Conservation (phyloP, 1,140 invertebrate species). For the Heliconius eleuchia region DNA sequence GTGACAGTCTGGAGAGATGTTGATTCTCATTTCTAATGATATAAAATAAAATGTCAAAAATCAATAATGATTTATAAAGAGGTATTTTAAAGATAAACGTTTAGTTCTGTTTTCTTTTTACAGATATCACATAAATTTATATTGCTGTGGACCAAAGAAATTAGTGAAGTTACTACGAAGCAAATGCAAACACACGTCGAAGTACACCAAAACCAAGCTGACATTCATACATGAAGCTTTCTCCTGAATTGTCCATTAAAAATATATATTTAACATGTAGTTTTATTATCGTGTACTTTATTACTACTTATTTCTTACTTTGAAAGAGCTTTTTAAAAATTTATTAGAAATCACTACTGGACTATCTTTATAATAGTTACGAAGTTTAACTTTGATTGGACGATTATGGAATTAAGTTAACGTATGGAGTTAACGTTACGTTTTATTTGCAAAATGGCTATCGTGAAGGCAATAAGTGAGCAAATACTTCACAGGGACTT, state of each 20-base stretch:
- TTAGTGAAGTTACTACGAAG: constrained; percentile 66
- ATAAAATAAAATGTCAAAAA: too few relatives aligned
- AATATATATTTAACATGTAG: not conserved
- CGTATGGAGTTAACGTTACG: not conserved
- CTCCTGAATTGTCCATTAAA: constrained; percentile 41
- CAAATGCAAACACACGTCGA: constrained; percentile 62
- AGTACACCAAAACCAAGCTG: constrained; percentile 62
- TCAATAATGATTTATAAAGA: too few relatives aligned
- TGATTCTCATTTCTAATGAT: too few relatives aligned
- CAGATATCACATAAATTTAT: constrained; percentile 65
- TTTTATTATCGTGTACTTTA: constrained; percentile 10
- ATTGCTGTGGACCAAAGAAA: constrained; percentile 76
- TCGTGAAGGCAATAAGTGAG: constrained; percentile 35
- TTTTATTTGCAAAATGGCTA: constrained; percentile 45
- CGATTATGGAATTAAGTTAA: not conserved
- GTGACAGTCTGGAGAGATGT: too few relatives aligned
- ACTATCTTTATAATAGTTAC: not conserved
- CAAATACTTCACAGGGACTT: constrained; percentile 42
- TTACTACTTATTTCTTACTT: not conserved
- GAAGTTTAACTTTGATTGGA: not conserved
- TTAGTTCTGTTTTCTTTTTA: constrained; percentile 40
- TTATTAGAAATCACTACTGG: not conserved
- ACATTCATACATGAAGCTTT: constrained; percentile 72
- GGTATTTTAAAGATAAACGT: not conserved
- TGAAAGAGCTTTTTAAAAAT: not conserved